Evolutionary conservation across 2,113 vertebrate genomes (phyloP).

Genomic region (Labrus mixtus): DNA sequence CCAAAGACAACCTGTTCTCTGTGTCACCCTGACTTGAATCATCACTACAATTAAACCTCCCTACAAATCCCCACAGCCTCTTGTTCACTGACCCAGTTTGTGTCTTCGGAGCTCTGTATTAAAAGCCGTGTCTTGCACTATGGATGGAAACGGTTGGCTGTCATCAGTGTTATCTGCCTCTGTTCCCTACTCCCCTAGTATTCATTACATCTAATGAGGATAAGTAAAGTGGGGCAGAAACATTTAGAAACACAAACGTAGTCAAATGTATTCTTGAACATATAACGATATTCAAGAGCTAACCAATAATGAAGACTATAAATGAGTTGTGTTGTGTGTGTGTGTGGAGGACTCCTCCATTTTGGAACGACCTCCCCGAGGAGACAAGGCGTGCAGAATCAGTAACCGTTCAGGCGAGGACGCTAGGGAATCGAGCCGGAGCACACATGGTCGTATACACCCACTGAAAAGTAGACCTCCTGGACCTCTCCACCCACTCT

Average conservation of each 20-base stretch:
- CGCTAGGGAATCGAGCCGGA: no score
- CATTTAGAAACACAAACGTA: neutral
- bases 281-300: no score
- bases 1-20: constrained; percentile 8
- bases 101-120: constrained; percentile 34
- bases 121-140: neutral
- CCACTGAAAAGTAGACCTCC: no score
- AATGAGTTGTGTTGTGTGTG: no score
- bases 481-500: no score
- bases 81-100: constrained; percentile 23
- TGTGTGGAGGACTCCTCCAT: no score
- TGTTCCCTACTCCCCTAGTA: constrained; percentile 1
- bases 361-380: no score
- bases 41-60: constrained; percentile 40
- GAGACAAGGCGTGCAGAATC: no score
- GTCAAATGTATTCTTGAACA: no score
- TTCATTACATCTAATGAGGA: neutral
- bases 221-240: neutral
- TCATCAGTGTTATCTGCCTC: constrained; percentile 26
- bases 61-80: constrained; percentile 10
- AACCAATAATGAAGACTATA: no score
- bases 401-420: no score
- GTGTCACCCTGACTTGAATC: constrained; percentile 33
- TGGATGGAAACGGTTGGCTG: constrained; percentile 5
- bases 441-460: no score